Base-by-base conservation (phyloP, 2,888 invertebrate species). In the Notodonta dromedarius region DNA sequence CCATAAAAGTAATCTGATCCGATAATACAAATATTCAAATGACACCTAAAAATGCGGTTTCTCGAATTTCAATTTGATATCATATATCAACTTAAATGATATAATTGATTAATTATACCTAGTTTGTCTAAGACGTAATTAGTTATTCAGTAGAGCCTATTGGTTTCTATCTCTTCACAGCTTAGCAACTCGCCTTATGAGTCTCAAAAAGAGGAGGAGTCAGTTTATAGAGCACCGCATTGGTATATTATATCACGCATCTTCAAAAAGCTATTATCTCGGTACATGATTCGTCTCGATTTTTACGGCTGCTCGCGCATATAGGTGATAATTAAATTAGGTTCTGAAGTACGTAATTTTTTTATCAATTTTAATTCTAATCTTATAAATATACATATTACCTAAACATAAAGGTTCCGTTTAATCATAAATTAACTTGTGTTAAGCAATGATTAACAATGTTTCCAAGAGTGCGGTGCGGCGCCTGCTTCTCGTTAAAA, bases 1-100 rank as follows among this genome's bases (percentile, higher is more conserved):
- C 11, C 48, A 14, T 44, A 44, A 5, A 48, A 48, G 16, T 9
- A 50, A 50, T 50, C 50, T 50, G 14, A 50, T 50, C 50, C 8
- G 50, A 50, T 50, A 50, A 50, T 11, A 12, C 50, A 50, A 50
- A 50, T 50, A 50, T 16, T 16, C 16, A 14, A 50, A 50, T 50
- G 11, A 9, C 5, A 50, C 50, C 9, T 4, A 50, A 50, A 50
- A 16, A 16, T 16, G 46, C n/a, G 46, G 46, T 16, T 50, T 50
- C 16, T 50, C 11, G 50, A 50, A 50, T 50, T 50, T 50, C 8
- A 16, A 9, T 16, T 50, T 16, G 50, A 16, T 50, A 50, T 11
- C 11, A 16, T 4, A 50, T 11, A 7, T 16, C 2, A 50, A 9
- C 4, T 16, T 8, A 8, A 16, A 14, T 14, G 9, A 16, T 50